phyloP scores from a whole-genome alignment of 2,888 invertebrate species.

The Beris chalybata region DNA sequence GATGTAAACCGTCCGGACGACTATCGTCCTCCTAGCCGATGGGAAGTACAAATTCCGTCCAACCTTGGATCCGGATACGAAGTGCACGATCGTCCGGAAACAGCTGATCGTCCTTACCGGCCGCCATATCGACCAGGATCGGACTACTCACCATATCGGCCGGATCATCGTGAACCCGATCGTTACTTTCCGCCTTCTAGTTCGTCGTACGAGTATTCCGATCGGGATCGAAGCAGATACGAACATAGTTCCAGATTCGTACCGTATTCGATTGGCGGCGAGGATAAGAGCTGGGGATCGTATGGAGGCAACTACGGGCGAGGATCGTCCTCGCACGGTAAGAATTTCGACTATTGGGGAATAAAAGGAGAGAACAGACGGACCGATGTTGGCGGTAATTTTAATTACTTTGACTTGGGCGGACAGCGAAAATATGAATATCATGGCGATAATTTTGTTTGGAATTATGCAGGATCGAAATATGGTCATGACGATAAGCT shows the following conservation, averaged over 20 bases:
- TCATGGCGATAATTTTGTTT: slow-evolving; percentile 55
- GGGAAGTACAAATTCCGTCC: slow-evolving; percentile 49
- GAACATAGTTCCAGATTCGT: slow-evolving; percentile 56
- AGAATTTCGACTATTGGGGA: slow-evolving; percentile 60
- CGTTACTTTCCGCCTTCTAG: slow-evolving; percentile 40
- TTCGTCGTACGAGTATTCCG: slow-evolving; percentile 48
- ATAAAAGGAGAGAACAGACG: slow-evolving; percentile 53
- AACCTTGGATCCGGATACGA: slow-evolving; percentile 44
- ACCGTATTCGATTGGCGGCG: slow-evolving; percentile 61
- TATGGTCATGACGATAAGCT: slow-evolving; percentile 46
- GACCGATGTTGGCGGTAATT: slow-evolving; percentile 49
- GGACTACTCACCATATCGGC: slow-evolving; percentile 48
- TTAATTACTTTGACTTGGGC: slow-evolving; percentile 56
- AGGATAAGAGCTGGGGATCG: slow-evolving; percentile 61
- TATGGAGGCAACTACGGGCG: slow-evolving; percentile 65
- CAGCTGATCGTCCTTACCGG: slow-evolving; percentile 43
- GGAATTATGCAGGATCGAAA: slow-evolving; percentile 57
- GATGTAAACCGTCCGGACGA: slow-evolving; percentile 46
- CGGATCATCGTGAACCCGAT: slow-evolving; percentile 40
- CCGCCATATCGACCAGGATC: slow-evolving; percentile 49
- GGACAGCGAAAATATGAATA: slow-evolving; percentile 49
- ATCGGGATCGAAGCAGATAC: slow-evolving; percentile 45
- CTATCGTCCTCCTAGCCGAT: slow-evolving; percentile 46
- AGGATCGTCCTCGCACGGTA: slow-evolving; percentile 49
- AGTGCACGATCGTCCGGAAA: slow-evolving; percentile 47